Evolutionary conservation across 1,140 invertebrate species (phyloP), one percentile per base, ranked within the genome.

Genomic region (Drosophila repletoides): DNA sequence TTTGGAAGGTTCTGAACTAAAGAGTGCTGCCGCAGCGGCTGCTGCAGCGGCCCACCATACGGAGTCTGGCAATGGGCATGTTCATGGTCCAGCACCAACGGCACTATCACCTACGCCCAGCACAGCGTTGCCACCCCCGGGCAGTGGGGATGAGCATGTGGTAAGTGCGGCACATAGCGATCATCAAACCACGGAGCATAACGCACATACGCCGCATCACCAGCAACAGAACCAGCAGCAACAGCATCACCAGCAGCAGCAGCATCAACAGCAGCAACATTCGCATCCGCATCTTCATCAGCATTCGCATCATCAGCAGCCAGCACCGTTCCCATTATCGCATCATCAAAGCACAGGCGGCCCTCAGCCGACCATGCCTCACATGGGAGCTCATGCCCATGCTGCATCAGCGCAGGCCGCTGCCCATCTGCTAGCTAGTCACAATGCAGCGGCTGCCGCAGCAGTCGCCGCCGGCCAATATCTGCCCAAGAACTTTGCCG

Each of bases 1-100:
- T 17, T 87, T 95, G 55, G 93, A 93, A 59, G 92, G 83, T n/a
- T 72, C 88, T 0, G 88, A 90, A 15, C 52, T 90, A 22, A 90
- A 89, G 59, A 87, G 81, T 19, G 79, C 77, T n/a, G 77, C 79
- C 1, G 87, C 79, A 0, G 71, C 43, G 0, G 76, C 76, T 4
- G 67, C 80, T 10, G 67, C 76, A 22, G 61, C 84, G 1, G 73
- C 68, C 3, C 52, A 53, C 17, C 48, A 68, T 29, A 63, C 49
- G 26, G 59, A 64, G 34, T 19, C 66, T 7, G 58, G 26, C 61
- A 75, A 63, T 48, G 72, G 72, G 0, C 72, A 83, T 17, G 67
- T 40, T 0, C 60, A 71, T n/a, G n/a, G n/a, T 41, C 34, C 70
- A 9, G 41, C 72, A 17, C 58, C 79, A 7, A 60, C 79, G 3